phyloP scores from a whole-genome alignment of 2,888 invertebrate species.

The Cheilosia grossa region DNA sequence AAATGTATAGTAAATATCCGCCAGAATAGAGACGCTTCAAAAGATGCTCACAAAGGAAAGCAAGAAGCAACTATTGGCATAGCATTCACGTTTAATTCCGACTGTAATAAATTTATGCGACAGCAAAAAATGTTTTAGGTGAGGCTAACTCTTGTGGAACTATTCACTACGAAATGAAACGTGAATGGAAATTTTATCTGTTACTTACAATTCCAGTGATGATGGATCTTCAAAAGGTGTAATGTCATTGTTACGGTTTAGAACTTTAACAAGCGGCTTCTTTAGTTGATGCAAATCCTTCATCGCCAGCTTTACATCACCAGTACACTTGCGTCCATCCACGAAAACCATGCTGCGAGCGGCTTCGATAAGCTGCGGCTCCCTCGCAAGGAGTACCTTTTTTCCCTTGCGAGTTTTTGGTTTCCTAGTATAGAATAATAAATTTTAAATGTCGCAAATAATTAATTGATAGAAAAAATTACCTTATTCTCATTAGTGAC shows the following conservation, averaged over 20 bases:
- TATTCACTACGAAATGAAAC: too few species aligned
- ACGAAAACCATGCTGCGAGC: slow-evolving; percentile 93
- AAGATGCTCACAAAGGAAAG: too few species aligned
- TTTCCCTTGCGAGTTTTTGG: slow-evolving; percentile 95
- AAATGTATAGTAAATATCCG: not conserved
- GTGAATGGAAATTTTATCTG: slow-evolving; percentile 76
- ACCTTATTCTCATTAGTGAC: slow-evolving; percentile 82
- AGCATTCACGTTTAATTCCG: too few species aligned
- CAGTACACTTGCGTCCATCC: slow-evolving; percentile 92
- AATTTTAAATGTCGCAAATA: slow-evolving; percentile 2
- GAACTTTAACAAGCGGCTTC: slow-evolving; percentile 91
- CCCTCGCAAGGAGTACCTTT: slow-evolving; percentile 90
- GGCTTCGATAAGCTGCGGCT: slow-evolving; percentile 95
- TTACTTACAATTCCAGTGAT: slow-evolving; percentile 88
- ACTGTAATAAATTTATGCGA: too few species aligned
- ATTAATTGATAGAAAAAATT: slow-evolving; percentile 3
- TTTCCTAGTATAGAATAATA: slow-evolving; percentile 86
- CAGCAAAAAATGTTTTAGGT: too few species aligned
- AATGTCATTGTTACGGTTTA: slow-evolving; percentile 93
- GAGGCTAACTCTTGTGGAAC: too few species aligned
- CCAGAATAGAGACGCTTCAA: too few species aligned
- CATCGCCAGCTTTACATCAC: slow-evolving; percentile 88
- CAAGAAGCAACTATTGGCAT: too few species aligned
- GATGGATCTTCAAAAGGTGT: slow-evolving; percentile 96
- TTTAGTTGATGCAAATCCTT: slow-evolving; percentile 95